Conservation (phyloP, 2,113 vertebrate genomes). For the Phylloscopus whistleri region DNA sequence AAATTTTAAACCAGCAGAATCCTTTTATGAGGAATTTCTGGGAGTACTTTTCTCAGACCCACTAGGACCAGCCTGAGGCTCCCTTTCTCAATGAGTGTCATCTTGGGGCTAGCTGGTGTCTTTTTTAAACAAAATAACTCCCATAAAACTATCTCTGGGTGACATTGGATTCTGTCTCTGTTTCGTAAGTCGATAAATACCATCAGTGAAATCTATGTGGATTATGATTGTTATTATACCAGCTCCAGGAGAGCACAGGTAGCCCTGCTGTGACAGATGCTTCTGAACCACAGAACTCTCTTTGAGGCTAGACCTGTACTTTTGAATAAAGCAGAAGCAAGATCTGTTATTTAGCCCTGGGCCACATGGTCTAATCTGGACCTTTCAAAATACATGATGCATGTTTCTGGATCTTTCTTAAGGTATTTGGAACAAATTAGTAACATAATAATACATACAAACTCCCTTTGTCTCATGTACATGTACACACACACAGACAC, state of each 20-base stretch:
- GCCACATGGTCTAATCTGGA: neutral
- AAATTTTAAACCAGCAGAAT: neutral
- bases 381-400: neutral
- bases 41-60: neutral
- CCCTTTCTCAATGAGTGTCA: neutral
- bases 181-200: fast-evolving
- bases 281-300: neutral
- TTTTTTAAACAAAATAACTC: neutral
- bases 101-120: neutral
- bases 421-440: neutral
- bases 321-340: neutral
- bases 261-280: neutral
- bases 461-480: neutral
- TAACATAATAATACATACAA: neutral
- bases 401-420: neutral
- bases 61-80: neutral
- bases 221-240: neutral
- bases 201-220: neutral
- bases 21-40: neutral
- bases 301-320: neutral
- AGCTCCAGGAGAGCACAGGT: neutral
- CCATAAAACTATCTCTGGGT: neutral
- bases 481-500: fast-evolving
- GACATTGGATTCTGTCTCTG: neutral
- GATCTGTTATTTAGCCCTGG: neutral